Evolutionary conservation across 2,113 vertebrate species (phyloP).

Genomic region (rat (Rattus norvegicus)): DNA sequence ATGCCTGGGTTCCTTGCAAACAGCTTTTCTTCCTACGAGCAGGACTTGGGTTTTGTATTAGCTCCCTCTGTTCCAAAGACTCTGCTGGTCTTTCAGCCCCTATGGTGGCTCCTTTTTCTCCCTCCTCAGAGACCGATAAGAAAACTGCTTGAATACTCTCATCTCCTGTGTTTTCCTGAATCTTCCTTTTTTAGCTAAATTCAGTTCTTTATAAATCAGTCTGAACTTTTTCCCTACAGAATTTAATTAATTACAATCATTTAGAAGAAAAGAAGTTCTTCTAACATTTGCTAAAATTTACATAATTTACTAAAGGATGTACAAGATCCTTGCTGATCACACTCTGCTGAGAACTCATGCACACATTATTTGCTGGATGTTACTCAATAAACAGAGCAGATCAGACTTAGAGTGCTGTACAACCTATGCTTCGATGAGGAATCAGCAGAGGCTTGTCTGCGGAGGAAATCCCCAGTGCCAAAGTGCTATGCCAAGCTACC

Average conservation of each 20-base stretch:
- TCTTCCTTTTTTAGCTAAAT: background rate
- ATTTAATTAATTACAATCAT: conserved; percentile 19
- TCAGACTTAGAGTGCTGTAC: conserved; percentile 9
- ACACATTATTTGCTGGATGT: background rate
- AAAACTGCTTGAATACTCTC: background rate
- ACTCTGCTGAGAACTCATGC: background rate
- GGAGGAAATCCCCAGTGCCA: background rate
- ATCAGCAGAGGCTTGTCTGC: background rate
- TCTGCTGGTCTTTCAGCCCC: background rate
- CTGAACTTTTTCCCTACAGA: background rate
- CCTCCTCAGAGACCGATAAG: background rate
- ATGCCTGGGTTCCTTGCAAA: background rate
- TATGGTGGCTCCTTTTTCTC: background rate
- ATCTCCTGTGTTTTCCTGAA: background rate
- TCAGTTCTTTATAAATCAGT: background rate
- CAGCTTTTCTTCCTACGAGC: background rate
- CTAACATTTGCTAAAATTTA: background rate
- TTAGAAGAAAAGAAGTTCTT: conserved; percentile 12
- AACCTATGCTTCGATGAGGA: conserved; percentile 17
- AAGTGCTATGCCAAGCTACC: background rate
- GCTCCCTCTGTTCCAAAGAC: background rate
- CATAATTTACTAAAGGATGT: background rate
- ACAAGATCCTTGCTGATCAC: background rate
- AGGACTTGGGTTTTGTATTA: background rate
- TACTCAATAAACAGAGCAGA: background rate